These are phyloP conservation scores for Paraescarpia echinospica DNA, from an alignment of 1,140 invertebrate species.

Conservation along the genomic window DNA sequence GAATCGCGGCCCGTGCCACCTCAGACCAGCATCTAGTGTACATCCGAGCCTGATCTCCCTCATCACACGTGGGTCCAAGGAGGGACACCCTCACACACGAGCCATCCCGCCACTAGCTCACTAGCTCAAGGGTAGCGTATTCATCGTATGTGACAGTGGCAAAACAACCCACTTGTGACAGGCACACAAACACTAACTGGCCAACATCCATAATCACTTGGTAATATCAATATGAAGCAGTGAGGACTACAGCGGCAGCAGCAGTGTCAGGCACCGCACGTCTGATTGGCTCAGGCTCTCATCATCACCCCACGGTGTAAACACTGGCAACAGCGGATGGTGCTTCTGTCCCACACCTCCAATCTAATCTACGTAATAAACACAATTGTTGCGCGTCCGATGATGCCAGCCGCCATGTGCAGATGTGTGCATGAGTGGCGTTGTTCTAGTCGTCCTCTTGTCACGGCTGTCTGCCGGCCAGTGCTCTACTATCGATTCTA, in stretches of 20 bases:
- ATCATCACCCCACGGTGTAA: neutral
- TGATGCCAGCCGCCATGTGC: neutral
- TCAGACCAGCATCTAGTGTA: neutral
- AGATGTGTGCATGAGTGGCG: neutral
- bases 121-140: neutral
- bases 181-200: neutral
- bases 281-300: neutral
- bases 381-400: neutral
- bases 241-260: neutral
- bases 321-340: neutral
- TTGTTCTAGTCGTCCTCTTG: neutral
- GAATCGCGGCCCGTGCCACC: neutral
- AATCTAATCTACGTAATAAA: slow-evolving; percentile 1
- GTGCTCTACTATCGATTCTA: neutral
- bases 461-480: neutral
- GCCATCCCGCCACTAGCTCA: neutral
- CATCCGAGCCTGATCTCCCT: neutral
- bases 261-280: neutral
- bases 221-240: slow-evolving; percentile 6
- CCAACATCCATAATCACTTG: slow-evolving; percentile 5
- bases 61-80: neutral
- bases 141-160: neutral
- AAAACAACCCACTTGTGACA: neutral
- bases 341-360: neutral
- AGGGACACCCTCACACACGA: neutral